Evolutionary conservation across 1,140 invertebrate species (phyloP).

Genomic region (Semibalanus balanoides): DNA sequence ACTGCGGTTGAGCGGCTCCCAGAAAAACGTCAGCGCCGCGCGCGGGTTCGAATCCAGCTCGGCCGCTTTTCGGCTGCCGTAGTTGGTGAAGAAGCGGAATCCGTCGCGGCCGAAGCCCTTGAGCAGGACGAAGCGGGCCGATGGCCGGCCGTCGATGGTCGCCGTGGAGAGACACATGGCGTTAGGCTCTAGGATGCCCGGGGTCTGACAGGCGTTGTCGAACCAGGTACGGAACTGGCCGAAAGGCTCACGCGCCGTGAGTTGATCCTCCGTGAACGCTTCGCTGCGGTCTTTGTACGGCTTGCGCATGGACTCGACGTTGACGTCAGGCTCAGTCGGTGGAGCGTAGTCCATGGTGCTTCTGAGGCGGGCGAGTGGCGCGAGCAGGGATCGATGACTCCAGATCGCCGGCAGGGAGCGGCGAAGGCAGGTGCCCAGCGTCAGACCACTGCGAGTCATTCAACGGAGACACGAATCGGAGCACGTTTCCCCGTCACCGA

Average conservation of each 20-base stretch:
- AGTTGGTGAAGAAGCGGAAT: constrained; percentile 74
- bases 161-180: constrained; percentile 79
- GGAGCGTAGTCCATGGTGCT: not conserved
- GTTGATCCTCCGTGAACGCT: constrained; percentile 54
- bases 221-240: constrained; percentile 75
- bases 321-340: not conserved
- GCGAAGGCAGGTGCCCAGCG: too few relatives aligned
- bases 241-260: constrained; percentile 63
- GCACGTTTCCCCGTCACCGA: too few relatives aligned
- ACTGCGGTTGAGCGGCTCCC: constrained; percentile 63
- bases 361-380: too few relatives aligned
- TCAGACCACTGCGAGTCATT: too few relatives aligned
- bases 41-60: constrained; percentile 69
- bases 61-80: constrained; percentile 57
- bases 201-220: constrained; percentile 48
- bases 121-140: constrained; percentile 57
- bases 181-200: constrained; percentile 67
- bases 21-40: constrained; percentile 78
- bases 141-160: constrained; percentile 51
- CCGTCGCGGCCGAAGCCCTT: constrained; percentile 58
- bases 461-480: too few relatives aligned
- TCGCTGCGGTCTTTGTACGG: constrained; percentile 55
- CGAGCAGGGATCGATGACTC: too few relatives aligned
- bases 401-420: too few relatives aligned
- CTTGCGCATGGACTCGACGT: constrained; percentile 38